Percentiles rank a stretch among this genome's conserved stretches.
Evolutionary conservation across 92 coral and sea anemone genomes (phyloP).

Genomic region (Phenganax subtilis): DNA sequence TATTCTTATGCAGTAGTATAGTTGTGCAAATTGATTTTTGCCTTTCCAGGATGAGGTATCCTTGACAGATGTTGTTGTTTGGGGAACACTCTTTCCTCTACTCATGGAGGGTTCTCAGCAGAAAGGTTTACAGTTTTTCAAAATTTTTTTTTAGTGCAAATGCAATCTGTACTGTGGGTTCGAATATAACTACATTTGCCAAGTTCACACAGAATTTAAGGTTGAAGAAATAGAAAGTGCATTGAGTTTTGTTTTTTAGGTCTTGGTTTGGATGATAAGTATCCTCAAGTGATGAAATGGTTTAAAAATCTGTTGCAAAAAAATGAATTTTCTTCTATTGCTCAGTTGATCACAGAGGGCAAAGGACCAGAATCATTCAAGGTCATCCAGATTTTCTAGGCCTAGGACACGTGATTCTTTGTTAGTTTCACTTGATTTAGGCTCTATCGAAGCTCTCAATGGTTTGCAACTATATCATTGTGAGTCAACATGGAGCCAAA

Average conservation of each 20-base stretch:
- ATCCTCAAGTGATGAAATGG: conserved; percentile 60
- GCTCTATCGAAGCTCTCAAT: conserved; percentile 71
- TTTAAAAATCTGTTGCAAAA: conserved; percentile 50
- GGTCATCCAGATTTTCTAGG: conserved; percentile 39
- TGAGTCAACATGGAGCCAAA: conserved; percentile 72
- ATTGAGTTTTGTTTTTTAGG: not conserved
- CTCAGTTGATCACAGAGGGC: conserved; percentile 49
- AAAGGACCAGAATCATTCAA: conserved; percentile 65
- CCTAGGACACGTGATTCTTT: not conserved
- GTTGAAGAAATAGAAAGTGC: not conserved
- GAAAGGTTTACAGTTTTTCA: conserved; percentile 46
- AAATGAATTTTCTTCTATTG: conserved; percentile 60
- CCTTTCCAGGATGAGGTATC: conserved; percentile 44
- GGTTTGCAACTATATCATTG: conserved; percentile 49
- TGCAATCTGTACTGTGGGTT: not conserved
- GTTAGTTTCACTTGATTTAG: not conserved
- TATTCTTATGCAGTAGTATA: not conserved
- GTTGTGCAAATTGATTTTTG: not conserved
- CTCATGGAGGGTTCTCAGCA: conserved; percentile 44
- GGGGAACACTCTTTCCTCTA: conserved; percentile 90
- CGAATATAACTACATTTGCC: no score
- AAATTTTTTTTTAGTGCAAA: no score
- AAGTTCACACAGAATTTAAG: not conserved
- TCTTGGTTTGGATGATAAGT: conserved; percentile 37
- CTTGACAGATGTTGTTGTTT: conserved; percentile 83